Evolutionary conservation across 2,888 invertebrate genomes (phyloP), one percentile per base, ranked within the genome.

Genomic region (Sceliomorpha sp.): DNA sequence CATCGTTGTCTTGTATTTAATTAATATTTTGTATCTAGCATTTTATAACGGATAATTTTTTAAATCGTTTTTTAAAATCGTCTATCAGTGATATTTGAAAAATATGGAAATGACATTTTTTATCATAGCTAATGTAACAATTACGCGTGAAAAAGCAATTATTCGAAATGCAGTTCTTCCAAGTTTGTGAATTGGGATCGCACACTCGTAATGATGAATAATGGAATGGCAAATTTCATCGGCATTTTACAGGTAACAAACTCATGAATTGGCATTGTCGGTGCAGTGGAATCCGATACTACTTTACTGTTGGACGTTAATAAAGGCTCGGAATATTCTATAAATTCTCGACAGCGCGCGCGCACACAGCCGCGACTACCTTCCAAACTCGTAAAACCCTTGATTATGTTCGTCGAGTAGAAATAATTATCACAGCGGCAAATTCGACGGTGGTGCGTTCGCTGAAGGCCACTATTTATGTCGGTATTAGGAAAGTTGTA

Each of bases 361-460:
- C 20, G 9, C 40, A 24, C 50, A 9, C 26, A 26, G 24, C 10
- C 34, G 39, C 45, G 47, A 62, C 53, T 47, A 40, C 56, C 45
- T 56, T 50, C 45, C 60, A 34, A 59, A 63, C 64, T 60, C 63
- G 51, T 60, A 68, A 68, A 69, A 59, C 58, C 66, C 44, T 58
- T 59, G 62, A 72, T 69, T 66, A 58, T 69, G 66, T 62, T 40
- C 55, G 53, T 50, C 58, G 62, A 62, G 66, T 53, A 60, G 60
- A 66, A 69, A 72, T 72, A 66, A 72, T 72, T 66, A 72, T 53
- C 58, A 44, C 62, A 10, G 39, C 45, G 27, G 51, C 44, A 39
- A 70, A 60, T 56, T 50, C 60, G 50, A 50, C 51, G 64, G 48
- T 17, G 53, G 14, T 9, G 37, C 24, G 34, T 36, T 29, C 64